phyloP scores from a whole-genome alignment of 2,797 vertebrate species.

The Syngnathus acus region DNA sequence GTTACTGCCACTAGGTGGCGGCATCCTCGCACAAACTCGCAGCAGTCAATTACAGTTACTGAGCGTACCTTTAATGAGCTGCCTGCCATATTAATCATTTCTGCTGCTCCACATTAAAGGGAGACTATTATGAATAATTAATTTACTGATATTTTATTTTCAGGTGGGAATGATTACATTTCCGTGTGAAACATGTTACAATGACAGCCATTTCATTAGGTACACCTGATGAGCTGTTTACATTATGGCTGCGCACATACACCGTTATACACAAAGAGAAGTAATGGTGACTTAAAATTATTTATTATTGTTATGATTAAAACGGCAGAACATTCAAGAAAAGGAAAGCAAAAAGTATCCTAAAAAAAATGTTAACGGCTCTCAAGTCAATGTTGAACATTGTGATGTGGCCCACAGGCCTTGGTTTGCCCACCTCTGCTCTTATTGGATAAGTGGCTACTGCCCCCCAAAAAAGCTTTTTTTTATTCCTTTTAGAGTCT shows the following conservation, averaged over 20 bases:
- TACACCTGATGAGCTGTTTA: neutral
- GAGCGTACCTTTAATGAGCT: conserved; percentile 55
- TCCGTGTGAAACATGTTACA: conserved; percentile 24
- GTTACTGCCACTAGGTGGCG: conserved; percentile 53
- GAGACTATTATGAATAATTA: conserved; percentile 47
- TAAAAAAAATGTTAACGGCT: no score
- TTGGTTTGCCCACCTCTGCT: neutral
- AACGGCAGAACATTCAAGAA: no score
- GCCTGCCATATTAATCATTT: conserved; percentile 62
- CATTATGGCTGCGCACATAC: neutral
- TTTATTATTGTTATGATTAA: no score
- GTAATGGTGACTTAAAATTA: no score
- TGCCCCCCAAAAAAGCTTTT: neutral
- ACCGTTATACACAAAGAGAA: neutral
- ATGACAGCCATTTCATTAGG: conserved; percentile 11
- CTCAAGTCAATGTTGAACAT: no score
- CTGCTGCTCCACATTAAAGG: conserved; percentile 46
- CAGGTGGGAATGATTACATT: conserved; percentile 48
- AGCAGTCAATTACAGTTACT: conserved; percentile 42
- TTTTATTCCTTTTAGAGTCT: neutral
- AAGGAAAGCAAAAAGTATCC: no score
- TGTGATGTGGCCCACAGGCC: neutral
- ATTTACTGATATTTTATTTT: conserved; percentile 43
- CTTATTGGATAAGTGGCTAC: neutral
- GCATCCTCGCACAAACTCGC: conserved; percentile 21